Percentiles rank a stretch among this genome's conserved stretches.
Conservation (phyloP, 2,797 vertebrate species). For the Mico argentatus region DNA sequence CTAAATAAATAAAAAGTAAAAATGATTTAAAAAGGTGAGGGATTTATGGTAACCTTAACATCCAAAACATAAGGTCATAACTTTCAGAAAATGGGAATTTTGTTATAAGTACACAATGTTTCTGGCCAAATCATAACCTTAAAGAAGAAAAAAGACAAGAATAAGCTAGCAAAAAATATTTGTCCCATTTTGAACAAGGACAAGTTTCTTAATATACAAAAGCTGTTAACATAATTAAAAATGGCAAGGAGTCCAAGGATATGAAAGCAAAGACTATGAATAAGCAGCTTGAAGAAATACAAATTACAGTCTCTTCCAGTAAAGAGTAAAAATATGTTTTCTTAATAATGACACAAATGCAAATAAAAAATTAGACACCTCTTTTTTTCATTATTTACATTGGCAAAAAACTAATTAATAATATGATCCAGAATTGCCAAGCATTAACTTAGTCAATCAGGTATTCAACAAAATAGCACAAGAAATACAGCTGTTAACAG, state of each 20-base stretch:
- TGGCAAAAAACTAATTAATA: background rate
- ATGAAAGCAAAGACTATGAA: background rate
- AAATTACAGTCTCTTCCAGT: background rate
- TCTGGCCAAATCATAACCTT: background rate
- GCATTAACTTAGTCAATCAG: background rate
- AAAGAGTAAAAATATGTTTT: background rate
- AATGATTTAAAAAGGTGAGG: background rate
- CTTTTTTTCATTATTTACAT: background rate
- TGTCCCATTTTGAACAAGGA: background rate
- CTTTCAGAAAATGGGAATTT: background rate
- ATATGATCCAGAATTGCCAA: no score
- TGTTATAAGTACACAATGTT: no score
- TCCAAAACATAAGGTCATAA: background rate
- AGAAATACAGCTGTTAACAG: background rate
- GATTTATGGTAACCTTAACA: background rate
- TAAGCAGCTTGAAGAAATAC: background rate
- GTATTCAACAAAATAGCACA: background rate
- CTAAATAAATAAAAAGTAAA: background rate
- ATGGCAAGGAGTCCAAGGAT: background rate
- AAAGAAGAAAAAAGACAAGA: background rate
- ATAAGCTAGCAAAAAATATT: background rate
- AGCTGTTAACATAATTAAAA: background rate
- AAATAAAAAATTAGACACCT: background rate
- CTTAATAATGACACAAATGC: background rate
- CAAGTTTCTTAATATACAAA: background rate